Evolutionary conservation across 2,113 vertebrate genomes (phyloP).

Genomic region (Chionis minor): DNA sequence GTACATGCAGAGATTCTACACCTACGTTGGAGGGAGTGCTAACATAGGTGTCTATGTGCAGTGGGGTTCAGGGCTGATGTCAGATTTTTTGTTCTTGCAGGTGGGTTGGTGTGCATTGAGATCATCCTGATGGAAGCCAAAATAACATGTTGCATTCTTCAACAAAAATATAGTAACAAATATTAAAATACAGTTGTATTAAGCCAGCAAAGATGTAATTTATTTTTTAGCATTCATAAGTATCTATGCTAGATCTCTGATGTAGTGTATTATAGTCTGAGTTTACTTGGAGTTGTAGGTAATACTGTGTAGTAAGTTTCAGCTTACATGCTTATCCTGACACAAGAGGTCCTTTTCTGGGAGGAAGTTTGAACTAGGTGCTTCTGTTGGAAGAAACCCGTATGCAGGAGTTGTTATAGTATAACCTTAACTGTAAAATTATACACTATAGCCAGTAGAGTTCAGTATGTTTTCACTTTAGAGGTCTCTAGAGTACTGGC

Average conservation of each 20-base stretch:
- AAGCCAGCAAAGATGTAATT: neutral
- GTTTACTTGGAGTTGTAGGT: neutral
- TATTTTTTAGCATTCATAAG: neutral
- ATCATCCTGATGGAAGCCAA: neutral
- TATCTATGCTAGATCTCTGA: neutral
- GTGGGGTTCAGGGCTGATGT: neutral
- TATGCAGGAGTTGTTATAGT: neutral
- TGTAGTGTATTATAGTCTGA: neutral
- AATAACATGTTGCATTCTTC: neutral
- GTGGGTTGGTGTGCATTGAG: neutral
- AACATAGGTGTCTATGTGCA: neutral
- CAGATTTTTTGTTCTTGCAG: neutral
- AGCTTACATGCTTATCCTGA: neutral
- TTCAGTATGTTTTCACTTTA: conserved; percentile 36
- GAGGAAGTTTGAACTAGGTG: neutral
- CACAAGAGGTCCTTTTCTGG: neutral
- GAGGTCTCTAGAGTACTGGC: neutral
- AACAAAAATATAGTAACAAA: neutral
- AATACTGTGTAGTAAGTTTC: neutral
- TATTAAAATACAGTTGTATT: neutral
- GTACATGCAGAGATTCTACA: neutral
- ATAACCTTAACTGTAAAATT: neutral
- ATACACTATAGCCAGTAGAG: neutral
- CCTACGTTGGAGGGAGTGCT: neutral
- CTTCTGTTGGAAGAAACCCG: neutral